Conservation (phyloP, 2,888 invertebrate genomes). For the Macropis europaea region DNA sequence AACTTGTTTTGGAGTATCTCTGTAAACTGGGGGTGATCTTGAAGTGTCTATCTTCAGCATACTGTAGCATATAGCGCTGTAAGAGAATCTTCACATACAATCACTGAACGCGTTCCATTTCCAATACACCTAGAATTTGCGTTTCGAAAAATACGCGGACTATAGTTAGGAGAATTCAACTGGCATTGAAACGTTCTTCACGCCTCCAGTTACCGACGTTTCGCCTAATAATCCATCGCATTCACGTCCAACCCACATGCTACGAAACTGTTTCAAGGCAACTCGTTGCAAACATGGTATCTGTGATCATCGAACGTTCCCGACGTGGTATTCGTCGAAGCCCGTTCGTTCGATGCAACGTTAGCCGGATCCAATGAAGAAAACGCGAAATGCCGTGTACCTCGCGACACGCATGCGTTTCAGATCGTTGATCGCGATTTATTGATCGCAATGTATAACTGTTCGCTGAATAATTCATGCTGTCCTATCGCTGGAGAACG, state of each 20-base stretch:
- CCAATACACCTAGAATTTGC: no score
- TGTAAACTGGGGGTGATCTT: no score
- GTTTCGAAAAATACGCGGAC: background rate
- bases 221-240: background rate
- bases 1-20: no score
- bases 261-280: background rate
- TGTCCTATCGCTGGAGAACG: constrained; percentile 22
- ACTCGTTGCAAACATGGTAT: background rate
- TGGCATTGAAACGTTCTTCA: background rate
- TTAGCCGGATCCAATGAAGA: background rate
- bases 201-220: background rate
- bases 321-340: background rate
- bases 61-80: no score
- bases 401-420: background rate
- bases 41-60: no score
- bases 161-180: background rate
- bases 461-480: constrained; percentile 49
- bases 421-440: constrained; percentile 9
- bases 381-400: background rate
- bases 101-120: no score
- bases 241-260: background rate
- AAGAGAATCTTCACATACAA: no score
- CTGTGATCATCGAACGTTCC: constrained; percentile 2
- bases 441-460: constrained; percentile 11
- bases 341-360: constrained; percentile 2